A percentile compares a stretch with the other conserved stretches of the same genome.
These are phyloP conservation scores for Aptenodytes forsteri DNA, from an alignment of 2,113 vertebrate genomes.

Conservation along the genomic window DNA sequence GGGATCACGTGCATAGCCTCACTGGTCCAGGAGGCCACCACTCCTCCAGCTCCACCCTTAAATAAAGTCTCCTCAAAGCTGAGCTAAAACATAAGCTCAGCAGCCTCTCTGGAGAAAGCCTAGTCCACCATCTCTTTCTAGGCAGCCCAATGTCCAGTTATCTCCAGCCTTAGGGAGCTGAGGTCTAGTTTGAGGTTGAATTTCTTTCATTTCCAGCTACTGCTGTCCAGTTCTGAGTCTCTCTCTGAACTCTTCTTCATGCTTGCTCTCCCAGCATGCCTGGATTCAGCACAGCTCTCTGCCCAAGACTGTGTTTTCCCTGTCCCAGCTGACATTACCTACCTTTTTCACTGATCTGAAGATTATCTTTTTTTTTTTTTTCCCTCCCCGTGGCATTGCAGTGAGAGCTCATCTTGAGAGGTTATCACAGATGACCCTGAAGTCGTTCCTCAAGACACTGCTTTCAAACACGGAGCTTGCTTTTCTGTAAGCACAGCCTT, in stretches of 20 bases:
- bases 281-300: not conserved
- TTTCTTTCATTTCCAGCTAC: not conserved
- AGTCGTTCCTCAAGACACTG: not conserved
- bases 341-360: not conserved
- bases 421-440: slow-evolving; percentile 26
- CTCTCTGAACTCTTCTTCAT: not conserved
- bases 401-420: not conserved
- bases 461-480: not conserved
- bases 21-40: not conserved
- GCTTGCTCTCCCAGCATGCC: not conserved
- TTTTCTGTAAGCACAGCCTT: not conserved
- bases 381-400: not conserved
- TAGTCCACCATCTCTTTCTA: not conserved
- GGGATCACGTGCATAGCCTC: not conserved
- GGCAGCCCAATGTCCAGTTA: not conserved
- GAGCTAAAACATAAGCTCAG: not conserved
- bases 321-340: not conserved
- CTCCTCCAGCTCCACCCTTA: not conserved
- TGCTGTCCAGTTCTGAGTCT: not conserved
- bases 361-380: not conserved
- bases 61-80: not conserved
- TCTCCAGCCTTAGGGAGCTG: not conserved
- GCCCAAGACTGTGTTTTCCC: not conserved
- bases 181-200: not conserved
- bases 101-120: not conserved